These are phyloP conservation scores for Danio tinwini DNA, from an alignment of 2,797 vertebrate species.

Conservation along the genomic window DNA sequence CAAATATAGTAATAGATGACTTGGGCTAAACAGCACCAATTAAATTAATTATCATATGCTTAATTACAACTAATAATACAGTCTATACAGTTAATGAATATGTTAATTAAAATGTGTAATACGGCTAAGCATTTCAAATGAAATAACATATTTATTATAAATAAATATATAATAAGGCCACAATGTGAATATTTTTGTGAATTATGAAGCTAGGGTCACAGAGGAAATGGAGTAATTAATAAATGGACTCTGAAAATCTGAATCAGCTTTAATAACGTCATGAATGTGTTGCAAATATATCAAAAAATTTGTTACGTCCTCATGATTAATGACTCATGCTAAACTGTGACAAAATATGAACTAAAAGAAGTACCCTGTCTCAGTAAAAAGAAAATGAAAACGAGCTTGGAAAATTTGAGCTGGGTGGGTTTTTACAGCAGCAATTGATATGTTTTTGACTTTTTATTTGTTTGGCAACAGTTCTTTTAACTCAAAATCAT, in stretches of 20 bases:
- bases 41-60: too few relatives aligned
- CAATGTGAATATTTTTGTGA: too few relatives aligned
- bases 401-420: not conserved
- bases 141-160: too few relatives aligned
- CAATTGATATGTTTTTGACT: not conserved
- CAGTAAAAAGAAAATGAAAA: not conserved
- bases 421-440: not conserved
- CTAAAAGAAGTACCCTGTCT: not conserved
- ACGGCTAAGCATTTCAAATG: too few relatives aligned
- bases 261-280: not conserved
- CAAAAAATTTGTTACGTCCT: not conserved
- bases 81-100: too few relatives aligned
- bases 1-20: not conserved
- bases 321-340: conserved; percentile 11
- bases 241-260: conserved; percentile 8
- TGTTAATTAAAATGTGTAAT: too few relatives aligned
- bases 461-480: not conserved
- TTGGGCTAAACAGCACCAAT: not conserved
- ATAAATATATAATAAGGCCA: too few relatives aligned
- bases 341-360: conserved; percentile 2
- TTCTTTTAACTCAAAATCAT: not conserved
- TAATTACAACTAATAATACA: not conserved
- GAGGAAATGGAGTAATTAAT: not conserved
- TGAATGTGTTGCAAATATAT: not conserved
- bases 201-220: too few relatives aligned